Base-by-base conservation (phyloP, 2,797 vertebrate genomes). In the Poecile montanus region DNA sequence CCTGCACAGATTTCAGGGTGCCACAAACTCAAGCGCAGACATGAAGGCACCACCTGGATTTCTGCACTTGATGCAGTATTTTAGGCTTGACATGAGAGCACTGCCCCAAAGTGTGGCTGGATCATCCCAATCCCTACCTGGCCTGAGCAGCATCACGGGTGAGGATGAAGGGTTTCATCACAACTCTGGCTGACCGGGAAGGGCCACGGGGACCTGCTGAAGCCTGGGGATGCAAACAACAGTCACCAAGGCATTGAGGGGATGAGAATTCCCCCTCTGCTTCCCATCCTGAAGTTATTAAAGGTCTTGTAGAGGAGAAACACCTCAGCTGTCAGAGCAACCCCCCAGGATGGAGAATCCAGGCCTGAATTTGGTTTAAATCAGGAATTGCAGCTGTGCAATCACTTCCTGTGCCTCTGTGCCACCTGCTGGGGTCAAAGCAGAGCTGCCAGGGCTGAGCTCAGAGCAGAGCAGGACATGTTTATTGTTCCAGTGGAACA, bases 81-180 rank as follows among this genome's bases (percentile, higher is more conserved):
- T 13, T 3, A 22, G 53, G 53, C 8, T 34, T 7, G 29, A 38
- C 2, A 1, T 0, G n/a, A 76, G 19, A 74, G 58, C 47, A 34
- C 23, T 19, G 29, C 36, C 26, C 23, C 18, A 1, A 6, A 22
- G 44, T 2, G 11, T 4, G 15, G 7, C 2, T 30, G 30, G 65
- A 32, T 9, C n/a, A 34, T 2, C 34, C 60, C 30, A 56, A 56
- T 29, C 6, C 63, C 29, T 98, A 99, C 98, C 98, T 98, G 66
- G 98, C 98, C 98, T 99, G 99, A 40, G 98, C 89, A 44, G 97
- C 97, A 20, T 99, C 98, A 95, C 98, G 98, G 85, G 99, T 99
- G 29, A 99, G 98, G 90, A 99, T 98, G 95, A 99, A 99, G 18
- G 99, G 98, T 80, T 98, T 99, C 98, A 99, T 50, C 0, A 98